Evolutionary conservation across 1,140 invertebrate species (phyloP), one percentile per base, ranked within the genome.

Genomic region (Hylaeus anthracinus): DNA sequence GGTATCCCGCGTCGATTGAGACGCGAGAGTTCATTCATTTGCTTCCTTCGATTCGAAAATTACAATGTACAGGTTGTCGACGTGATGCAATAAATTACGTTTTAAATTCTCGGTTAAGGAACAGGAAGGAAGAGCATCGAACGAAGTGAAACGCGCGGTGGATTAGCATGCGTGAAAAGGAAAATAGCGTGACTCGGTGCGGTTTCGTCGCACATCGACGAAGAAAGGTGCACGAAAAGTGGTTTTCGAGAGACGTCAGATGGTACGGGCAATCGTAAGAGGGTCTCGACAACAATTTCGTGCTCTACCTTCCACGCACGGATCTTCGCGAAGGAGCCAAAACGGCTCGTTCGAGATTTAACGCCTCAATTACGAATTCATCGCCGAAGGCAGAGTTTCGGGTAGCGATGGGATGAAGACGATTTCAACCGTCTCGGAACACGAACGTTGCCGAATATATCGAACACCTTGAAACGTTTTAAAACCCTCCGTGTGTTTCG

Each of bases 311-410:
- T 65, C 67, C 80, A 79, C 73, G 66, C 51, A 55, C 56, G 60
- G 48, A 87, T 82, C 67, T 76, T 78, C 76, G 64, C 79, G 72
- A 82, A 80, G 79, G 63, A 80, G 78, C 55, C 79, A 75, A 71
- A 70, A 64, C 67, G 67, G 63, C 79, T 81, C 69, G 76, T 83
- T 83, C 79, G 77, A 66, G 64, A 80, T 72, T 72, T 80, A 79
- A 83, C 76, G 76, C 76, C 71, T 83, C 76, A 80, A 80, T 80
- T 79, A 79, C 76, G 77, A 80, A 79, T 80, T 73, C 67, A 69
- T 81, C 66, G 70, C 79, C 65, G 65, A 72, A 39, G 64, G 70
- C 61, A 41, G 48, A 45, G 45, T 1, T 41, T 10, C 10, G 65
- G 14, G 70, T 41, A 43, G 77, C 48, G 70, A 79, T 79, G 77